Conservation (phyloP, 2,888 invertebrate genomes). For the Syrista parreyssii region DNA sequence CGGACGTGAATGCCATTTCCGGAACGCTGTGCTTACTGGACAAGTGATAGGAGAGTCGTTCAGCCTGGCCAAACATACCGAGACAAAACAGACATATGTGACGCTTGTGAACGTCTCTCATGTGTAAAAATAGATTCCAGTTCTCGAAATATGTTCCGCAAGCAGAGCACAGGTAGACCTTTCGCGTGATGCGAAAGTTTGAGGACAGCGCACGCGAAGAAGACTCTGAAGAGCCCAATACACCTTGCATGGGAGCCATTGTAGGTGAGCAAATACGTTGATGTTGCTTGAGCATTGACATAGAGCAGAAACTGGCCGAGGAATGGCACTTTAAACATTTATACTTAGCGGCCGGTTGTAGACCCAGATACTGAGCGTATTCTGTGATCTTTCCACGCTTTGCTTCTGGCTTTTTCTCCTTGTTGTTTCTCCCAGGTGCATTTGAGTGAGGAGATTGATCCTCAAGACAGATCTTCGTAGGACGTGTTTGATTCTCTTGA, state of each 20-base stretch:
- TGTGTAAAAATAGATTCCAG: conserved; percentile 87
- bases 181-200: conserved; percentile 77
- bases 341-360: conserved; percentile 75
- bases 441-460: background rate
- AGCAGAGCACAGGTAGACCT: conserved; percentile 84
- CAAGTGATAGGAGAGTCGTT: conserved; percentile 82
- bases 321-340: conserved; percentile 79
- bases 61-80: conserved; percentile 84
- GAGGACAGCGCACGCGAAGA: conserved; percentile 62
- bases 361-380: conserved; percentile 79
- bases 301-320: conserved; percentile 74
- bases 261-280: conserved; percentile 71
- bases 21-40: conserved; percentile 82
- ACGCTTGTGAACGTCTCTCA: conserved; percentile 84
- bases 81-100: conserved; percentile 87
- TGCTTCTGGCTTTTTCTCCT: conserved; percentile 36
- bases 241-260: conserved; percentile 56
- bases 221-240: conserved; percentile 51
- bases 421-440: conserved; percentile 28
- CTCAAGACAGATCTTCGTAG: background rate
- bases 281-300: conserved; percentile 77
- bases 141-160: conserved; percentile 88
- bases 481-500: conserved; percentile 37
- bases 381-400: conserved; percentile 66
- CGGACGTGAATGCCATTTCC: conserved; percentile 75